Evolutionary conservation across 2,113 vertebrate genomes (phyloP), one percentile per base, ranked within the genome.

Genomic region (Psittacula cyanocephala): DNA sequence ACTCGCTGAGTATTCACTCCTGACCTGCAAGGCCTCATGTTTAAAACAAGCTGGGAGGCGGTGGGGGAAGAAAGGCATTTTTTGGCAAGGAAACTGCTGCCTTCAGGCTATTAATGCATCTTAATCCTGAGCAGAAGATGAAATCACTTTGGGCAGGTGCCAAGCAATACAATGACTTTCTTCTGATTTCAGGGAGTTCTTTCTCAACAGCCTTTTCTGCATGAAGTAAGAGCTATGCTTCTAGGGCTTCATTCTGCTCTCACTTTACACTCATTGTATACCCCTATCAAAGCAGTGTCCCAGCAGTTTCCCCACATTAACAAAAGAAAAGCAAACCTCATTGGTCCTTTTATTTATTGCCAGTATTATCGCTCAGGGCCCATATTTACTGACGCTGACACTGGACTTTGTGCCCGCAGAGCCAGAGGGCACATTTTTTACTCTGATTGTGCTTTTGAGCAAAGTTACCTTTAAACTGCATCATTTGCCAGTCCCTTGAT

Each of bases 41-140:
- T 97, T 97, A 96, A 95, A 74, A 78, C 68, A 83, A 97, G 70
- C 74, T 9, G 28, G 52, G 78, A 53, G 35, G 16, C 3, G 9
- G 15, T 2, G 28, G 27, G 9, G 62, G 46, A 49, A 82, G 91
- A 97, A 96, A 97, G 75, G 80, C 83, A 85, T 83, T 86, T 94
- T 91, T 96, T 97, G 96, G 92, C 96, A 95, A 74, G 88, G n/a
- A 84, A 96, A 95, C 35, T 91, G 79, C 95, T 60, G 69, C 84
- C 91, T 81, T 97, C 95, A 93, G 93, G 91, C 93, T 97, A 96
- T 94, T 88, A 96, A 81, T 94, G 80, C 93, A 92, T 95, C 83
- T 97, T 95, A 96, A 98, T 96, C 91, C 90, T 68, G 91, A 95
- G 78, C 78, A 96, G 97, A 98, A 98, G 96, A 97, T 98, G 96